Base-by-base conservation (phyloP, 2,888 invertebrate genomes). In the Harpagoxenus sublaevis region DNA sequence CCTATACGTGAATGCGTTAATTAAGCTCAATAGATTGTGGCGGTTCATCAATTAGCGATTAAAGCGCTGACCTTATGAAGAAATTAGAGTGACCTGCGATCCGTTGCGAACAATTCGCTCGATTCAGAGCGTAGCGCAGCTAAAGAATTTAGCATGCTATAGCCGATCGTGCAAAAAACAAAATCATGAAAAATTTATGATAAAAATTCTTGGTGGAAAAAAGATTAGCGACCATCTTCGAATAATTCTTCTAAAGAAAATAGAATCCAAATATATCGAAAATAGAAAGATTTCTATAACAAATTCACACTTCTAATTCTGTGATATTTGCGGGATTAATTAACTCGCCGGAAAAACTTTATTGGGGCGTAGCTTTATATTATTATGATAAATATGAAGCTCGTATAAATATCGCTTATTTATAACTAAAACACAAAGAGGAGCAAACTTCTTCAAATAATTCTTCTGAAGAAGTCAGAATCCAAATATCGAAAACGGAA, bases 71-170 rank as follows among this genome's bases (percentile, higher is more conserved):
- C 57, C 23, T 78, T 2, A 51, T 10, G 35, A 28, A 8, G 10
- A 39, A 71, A 79, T 71, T 48, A 23, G 8, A 48, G 8, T 48
- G 71, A 79, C 35, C 45, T 79, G 48, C 35, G 57, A 48, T 71
- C 35, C 48, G 3, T 9, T 0, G 55, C 78, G 5, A 35, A 60
- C 48, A 60, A 51, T 71, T 71, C 60, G 18, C 23, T 4, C 45
- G 45, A 70, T 57, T 79, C 35, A 23, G 15, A 48, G 35, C 35
- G 35, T 4, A 35, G 10, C 23, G 10, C 48, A 23, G 23, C 31
- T 55, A 42, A 42, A 60, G 15, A 57, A 48, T 15, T 23, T 23
- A 23, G 23, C 23, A 55, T 28, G 2, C 28, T 35, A 35, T 68
- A 45, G 45, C 12, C 35, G 35, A 35, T 6, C 5, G 12, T 45